Conservation (phyloP, 1,140 invertebrate genomes). For the Drosophila setifemur region DNA sequence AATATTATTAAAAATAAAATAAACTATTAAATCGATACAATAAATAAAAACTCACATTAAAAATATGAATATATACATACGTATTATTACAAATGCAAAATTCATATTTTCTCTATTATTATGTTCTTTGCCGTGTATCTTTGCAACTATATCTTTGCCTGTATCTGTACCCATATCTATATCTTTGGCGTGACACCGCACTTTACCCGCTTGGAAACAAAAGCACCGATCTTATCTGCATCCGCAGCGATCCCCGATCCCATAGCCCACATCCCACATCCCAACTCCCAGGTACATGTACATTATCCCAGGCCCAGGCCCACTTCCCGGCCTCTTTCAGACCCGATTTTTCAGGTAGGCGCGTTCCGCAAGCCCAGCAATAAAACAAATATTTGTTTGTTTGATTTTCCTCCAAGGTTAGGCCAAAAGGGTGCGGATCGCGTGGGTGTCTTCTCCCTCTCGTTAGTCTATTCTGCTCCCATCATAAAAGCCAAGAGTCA, state of each 20-base stretch:
- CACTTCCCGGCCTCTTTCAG: no score
- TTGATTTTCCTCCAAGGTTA: constrained; percentile 32
- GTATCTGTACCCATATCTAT: neutral
- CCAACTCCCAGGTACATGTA: no score
- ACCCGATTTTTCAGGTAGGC: constrained; percentile 40
- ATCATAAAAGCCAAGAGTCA: constrained; percentile 35
- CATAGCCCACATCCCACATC: constrained; percentile 10
- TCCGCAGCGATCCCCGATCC: neutral
- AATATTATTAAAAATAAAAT: no score
- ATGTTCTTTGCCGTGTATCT: constrained; percentile 1
- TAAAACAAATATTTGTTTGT: constrained; percentile 25
- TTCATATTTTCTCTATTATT: no score
- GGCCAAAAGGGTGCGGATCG: constrained; percentile 34
- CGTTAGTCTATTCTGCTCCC: neutral
- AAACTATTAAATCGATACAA: no score
- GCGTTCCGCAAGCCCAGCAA: constrained; percentile 37
- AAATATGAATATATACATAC: no score
- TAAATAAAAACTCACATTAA: no score
- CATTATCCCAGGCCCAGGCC: no score
- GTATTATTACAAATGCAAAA: no score
- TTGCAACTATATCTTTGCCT: neutral
- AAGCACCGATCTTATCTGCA: constrained; percentile 23
- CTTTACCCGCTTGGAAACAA: constrained; percentile 32
- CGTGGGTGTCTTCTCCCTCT: neutral
- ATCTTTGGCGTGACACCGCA: constrained; percentile 13